A percentile compares a stretch with the other conserved stretches of the same genome.
These are phyloP conservation scores for Cassiopea xamachana DNA, from an alignment of 30 jellyfish, hydroid and myxozoan species.

Conservation along the genomic window DNA sequence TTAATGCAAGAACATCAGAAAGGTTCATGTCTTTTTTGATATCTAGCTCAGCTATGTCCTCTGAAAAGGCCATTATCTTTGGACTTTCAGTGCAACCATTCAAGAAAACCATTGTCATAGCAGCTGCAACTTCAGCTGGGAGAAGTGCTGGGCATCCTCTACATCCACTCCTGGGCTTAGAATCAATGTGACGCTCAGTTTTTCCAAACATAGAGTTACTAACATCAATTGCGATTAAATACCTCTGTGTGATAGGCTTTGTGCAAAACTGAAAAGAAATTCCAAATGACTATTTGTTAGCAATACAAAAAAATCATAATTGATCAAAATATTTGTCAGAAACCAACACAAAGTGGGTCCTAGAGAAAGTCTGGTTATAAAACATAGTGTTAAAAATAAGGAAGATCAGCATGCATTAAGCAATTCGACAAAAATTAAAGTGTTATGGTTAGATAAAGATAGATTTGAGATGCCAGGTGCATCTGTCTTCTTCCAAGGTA, in stretches of 20 bases:
- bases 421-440: no score
- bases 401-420: no score
- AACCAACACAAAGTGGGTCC: no score
- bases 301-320: no score
- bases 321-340: no score
- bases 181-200: background rate
- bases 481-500: no score
- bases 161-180: slow-evolving; percentile 7
- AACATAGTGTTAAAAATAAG: no score
- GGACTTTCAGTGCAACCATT: no score
- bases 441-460: no score
- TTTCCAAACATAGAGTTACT: slow-evolving; percentile 62
- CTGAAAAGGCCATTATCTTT: slow-evolving; percentile 72
- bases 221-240: slow-evolving; percentile 69
- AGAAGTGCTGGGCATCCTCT: slow-evolving; percentile 37
- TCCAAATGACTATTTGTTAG: no score
- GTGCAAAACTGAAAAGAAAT: background rate
- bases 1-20: slow-evolving; percentile 19
- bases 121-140: slow-evolving; percentile 72
- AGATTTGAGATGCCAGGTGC: no score
- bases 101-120: slow-evolving; percentile 69
- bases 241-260: slow-evolving; percentile 9
- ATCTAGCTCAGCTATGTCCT: slow-evolving; percentile 5
- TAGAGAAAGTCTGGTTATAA: no score
- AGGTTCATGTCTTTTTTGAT: slow-evolving; percentile 52